A percentile compares a stretch with the other conserved stretches of the same genome.
Evolutionary conservation across 2,113 vertebrate species (phyloP).

Genomic region (Cyprinodon tularosa): DNA sequence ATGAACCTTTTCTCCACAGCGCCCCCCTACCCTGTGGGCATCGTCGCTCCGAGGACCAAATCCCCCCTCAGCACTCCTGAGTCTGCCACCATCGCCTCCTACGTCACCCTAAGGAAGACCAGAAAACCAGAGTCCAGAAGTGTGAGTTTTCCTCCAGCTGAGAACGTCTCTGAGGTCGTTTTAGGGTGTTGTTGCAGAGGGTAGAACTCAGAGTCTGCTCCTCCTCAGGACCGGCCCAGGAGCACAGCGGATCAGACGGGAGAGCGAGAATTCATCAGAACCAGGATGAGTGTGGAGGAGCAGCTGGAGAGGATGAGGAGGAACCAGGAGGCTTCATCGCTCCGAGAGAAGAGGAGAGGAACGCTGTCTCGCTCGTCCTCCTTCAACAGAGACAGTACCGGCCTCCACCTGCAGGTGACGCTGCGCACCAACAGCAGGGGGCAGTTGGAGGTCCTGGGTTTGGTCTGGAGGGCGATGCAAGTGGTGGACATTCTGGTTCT

Average conservation of each 20-base stretch:
- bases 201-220: background rate
- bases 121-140: constrained; percentile 87
- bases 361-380: constrained; percentile 81
- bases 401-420: constrained; percentile 81
- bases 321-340: constrained; percentile 88
- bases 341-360: constrained; percentile 87
- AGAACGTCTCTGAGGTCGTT: too few relatives aligned
- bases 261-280: constrained; percentile 83
- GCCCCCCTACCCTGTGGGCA: constrained; percentile 86
- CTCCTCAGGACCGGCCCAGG: constrained; percentile 86
- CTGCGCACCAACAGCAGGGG: background rate
- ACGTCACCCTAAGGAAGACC: constrained; percentile 94
- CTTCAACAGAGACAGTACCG: constrained; percentile 80
- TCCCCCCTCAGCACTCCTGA: constrained; percentile 85
- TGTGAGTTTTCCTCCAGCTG: constrained; percentile 68
- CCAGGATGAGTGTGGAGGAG: constrained; percentile 94
- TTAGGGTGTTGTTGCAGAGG: too few relatives aligned
- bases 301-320: constrained; percentile 94
- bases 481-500: background rate
- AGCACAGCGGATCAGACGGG: constrained; percentile 89
- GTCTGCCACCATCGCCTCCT: constrained; percentile 93
- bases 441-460: background rate
- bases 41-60: constrained; percentile 91
- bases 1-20: constrained; percentile 64
- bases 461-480: background rate